These are phyloP conservation scores for Eupeodes latifasciatus DNA, from an alignment of 2,888 invertebrate genomes.

Conservation along the genomic window DNA sequence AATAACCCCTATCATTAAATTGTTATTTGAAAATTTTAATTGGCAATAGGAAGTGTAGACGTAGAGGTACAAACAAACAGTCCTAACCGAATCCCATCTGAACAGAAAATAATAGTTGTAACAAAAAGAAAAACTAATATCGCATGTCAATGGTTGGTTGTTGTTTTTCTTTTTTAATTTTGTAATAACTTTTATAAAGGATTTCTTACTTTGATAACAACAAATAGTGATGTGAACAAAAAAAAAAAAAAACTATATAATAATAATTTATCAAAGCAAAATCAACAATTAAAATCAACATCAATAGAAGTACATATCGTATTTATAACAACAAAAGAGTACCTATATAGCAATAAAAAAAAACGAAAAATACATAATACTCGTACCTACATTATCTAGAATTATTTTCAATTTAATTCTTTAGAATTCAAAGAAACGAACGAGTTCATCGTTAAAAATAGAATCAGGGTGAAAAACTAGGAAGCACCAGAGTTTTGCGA, in stretches of 20 bases:
- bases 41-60: slow-evolving; percentile 19
- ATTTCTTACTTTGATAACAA: slow-evolving; percentile 25
- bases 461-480: slow-evolving; percentile 76
- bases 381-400: slow-evolving; percentile 27
- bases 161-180: background rate
- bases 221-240: slow-evolving; percentile 19
- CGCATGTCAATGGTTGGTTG: slow-evolving; percentile 10
- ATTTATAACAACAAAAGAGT: slow-evolving; percentile 25
- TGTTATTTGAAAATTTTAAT: slow-evolving; percentile 49
- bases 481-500: slow-evolving; percentile 61
- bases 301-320: background rate
- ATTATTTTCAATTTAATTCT: slow-evolving; percentile 70
- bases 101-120: background rate
- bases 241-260: background rate
- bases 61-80: background rate
- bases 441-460: slow-evolving; percentile 77
- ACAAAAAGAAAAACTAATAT: background rate
- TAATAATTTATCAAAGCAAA: slow-evolving; percentile 31
- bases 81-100: background rate
- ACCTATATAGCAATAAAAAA: background rate
- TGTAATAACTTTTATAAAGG: background rate
- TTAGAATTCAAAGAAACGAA: slow-evolving; percentile 71
- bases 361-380: background rate
- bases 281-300: slow-evolving; percentile 57
- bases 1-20: slow-evolving; percentile 61